These are phyloP conservation scores for Ostrea denselamellosa DNA, from an alignment of 1,140 invertebrate species.

Conservation along the genomic window DNA sequence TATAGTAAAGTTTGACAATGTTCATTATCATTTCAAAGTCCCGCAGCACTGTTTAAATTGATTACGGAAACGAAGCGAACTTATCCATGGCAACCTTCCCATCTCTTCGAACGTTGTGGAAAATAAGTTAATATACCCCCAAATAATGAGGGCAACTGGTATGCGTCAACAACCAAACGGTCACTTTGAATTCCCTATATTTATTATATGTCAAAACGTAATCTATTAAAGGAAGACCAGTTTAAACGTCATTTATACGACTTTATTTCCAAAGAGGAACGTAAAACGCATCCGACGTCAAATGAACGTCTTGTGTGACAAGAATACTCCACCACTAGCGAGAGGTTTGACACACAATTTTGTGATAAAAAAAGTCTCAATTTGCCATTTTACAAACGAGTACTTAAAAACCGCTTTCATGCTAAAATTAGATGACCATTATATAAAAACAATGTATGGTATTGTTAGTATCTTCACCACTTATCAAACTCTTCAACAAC, in stretches of 20 bases:
- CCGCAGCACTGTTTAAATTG: constrained; percentile 25
- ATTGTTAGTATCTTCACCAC: constrained; percentile 25
- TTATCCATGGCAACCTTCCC: constrained; percentile 17
- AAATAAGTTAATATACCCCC: background rate
- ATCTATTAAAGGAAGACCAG: background rate
- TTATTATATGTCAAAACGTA: background rate
- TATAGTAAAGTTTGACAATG: constrained; percentile 23
- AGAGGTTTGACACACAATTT: background rate
- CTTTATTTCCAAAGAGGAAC: background rate
- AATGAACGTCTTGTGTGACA: background rate
- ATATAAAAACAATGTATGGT: background rate
- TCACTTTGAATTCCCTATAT: background rate
- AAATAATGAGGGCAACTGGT: background rate
- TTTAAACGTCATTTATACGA: background rate
- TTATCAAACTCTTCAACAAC: background rate
- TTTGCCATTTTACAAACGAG: background rate
- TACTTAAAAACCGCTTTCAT: background rate
- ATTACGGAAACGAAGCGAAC: background rate
- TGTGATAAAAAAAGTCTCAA: background rate
- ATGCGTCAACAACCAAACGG: background rate
- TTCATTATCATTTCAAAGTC: constrained; percentile 32
- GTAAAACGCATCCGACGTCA: background rate
- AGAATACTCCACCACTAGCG: background rate
- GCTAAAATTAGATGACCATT: constrained; percentile 5
- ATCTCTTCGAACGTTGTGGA: background rate